Base-by-base conservation (phyloP, 2,113 vertebrate genomes). In the Tragulus kanchil region DNA sequence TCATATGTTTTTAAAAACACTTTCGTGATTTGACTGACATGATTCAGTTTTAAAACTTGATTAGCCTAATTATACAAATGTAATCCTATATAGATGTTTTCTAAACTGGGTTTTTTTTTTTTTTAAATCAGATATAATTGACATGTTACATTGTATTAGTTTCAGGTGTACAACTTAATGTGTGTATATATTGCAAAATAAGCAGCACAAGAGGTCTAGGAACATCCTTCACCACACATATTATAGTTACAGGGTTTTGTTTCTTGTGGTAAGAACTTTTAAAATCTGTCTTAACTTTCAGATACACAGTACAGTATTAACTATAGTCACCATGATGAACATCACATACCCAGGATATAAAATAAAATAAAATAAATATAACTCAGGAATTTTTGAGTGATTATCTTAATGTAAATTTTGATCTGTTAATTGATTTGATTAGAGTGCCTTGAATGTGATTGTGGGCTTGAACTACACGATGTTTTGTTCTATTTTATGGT, bases 391-490 rank as follows among this genome's bases (percentile, higher is more conserved):
- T 96, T 96, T 92, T 61, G 3, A 91, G 28, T 85, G 62, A 71
- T 90, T 89, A 65, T 82, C 58, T 69, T 78, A 17, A 36, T 54
- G 36, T 36, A 85, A 81, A 85, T 79, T 79, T 23, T 84, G 42
- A 71, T 25, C 69, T 3, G 15, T 93, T 77, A 65, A 85, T 87
- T 85, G 31, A 48, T 85, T 96, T 96, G 52, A 23, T 92, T 94
- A 88, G 48, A 84, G 61, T 77, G 7, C 77, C 58, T 93, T 90
- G 23, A 69, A 85, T 62, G 59, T 81, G 50, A 64, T 17, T 45
- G 5, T 85, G 85, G 6, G 14, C 90, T 92, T 48, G 62, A 78
- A 90, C 42, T 89, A 12, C 25, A 79, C 12, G 42, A 61, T 69
- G 84, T 71, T 97, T 75, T 93, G 19, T 90, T 95, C 69, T 82